Percentiles rank a stretch among this genome's conserved stretches.
Evolutionary conservation across 2,888 invertebrate species (phyloP).

Genomic region (Herminia tarsipennalis): DNA sequence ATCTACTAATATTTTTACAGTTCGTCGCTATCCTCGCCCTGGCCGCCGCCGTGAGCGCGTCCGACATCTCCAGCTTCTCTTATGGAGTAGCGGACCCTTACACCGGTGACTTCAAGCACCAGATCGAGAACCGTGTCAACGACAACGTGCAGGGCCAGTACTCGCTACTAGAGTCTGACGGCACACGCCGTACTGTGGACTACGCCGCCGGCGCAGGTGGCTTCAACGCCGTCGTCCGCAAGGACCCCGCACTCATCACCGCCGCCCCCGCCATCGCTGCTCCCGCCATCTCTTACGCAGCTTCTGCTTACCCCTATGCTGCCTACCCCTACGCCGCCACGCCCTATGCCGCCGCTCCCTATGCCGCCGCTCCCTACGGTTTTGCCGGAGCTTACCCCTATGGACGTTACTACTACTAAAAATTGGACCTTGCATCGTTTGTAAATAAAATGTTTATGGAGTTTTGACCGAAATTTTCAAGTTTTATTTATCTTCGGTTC

Average conservation of each 20-base stretch:
- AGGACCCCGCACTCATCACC: constrained; percentile 65
- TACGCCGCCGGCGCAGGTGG: constrained; percentile 81
- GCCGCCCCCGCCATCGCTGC: constrained; percentile 41
- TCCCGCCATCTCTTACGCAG: constrained; percentile 23
- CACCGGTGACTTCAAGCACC: constrained; percentile 82
- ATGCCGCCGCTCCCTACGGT: constrained; percentile 32
- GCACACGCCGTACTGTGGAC: constrained; percentile 81
- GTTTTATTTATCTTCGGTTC: background rate
- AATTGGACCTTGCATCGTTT: constrained; percentile 6
- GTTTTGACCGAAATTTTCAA: constrained; percentile 8
- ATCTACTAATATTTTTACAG: constrained; percentile 36
- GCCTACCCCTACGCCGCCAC: constrained; percentile 43
- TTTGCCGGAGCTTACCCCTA: constrained; percentile 31
- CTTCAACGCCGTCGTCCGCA: constrained; percentile 84
- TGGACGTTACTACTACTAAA: constrained; percentile 38
- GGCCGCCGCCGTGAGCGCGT: constrained; percentile 52
- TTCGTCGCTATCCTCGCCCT: constrained; percentile 64
- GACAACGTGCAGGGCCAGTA: constrained; percentile 55
- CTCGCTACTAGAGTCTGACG: constrained; percentile 79
- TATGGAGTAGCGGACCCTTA: constrained; percentile 81
- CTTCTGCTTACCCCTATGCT: constrained; percentile 32
- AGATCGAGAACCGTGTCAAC: constrained; percentile 61
- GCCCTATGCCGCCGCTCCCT: constrained; percentile 36
- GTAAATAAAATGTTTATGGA: constrained; percentile 37
- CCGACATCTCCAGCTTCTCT: constrained; percentile 71